These are phyloP conservation scores for Siniperca scherzeri DNA, from an alignment of 2,797 vertebrate genomes.

Conservation along the genomic window DNA sequence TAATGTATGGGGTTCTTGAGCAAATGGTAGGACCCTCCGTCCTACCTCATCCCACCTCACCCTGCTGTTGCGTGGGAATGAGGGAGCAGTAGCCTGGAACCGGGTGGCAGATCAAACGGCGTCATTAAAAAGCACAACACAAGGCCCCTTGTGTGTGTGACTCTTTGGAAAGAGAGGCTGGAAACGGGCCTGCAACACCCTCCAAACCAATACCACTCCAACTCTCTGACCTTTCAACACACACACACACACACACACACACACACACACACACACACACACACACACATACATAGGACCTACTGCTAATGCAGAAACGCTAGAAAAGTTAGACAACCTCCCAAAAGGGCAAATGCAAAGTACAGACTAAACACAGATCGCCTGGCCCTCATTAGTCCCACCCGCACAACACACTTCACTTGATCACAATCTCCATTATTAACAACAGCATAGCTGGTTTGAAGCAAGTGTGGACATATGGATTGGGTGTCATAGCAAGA, in stretches of 20 bases:
- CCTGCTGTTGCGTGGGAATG: conserved; percentile 70
- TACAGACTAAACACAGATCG: conserved; percentile 60
- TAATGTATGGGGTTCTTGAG: conserved; percentile 50
- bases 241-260: conserved; percentile 34
- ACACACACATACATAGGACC: conserved; percentile 10
- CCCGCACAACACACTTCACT: conserved; percentile 52
- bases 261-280: conserved; percentile 14
- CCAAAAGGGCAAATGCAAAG: conserved; percentile 37
- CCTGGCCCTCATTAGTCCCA: conserved; percentile 70
- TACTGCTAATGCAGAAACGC: conserved; percentile 42
- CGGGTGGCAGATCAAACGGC: conserved; percentile 81
- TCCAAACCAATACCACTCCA: conserved; percentile 70
- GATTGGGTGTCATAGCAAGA: conserved; percentile 64
- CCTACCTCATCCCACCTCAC: conserved; percentile 47
- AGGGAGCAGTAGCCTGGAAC: conserved; percentile 65
- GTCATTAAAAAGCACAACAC: conserved; percentile 77
- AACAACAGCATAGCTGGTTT: conserved; percentile 49
- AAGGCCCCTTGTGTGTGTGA: conserved; percentile 66
- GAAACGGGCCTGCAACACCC: conserved; percentile 75
- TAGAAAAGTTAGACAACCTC: conserved; percentile 32
- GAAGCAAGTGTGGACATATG: conserved; percentile 68
- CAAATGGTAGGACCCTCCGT: conserved; percentile 33
- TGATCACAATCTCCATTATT: conserved; percentile 65
- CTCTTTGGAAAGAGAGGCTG: conserved; percentile 67
- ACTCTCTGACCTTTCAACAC: conserved; percentile 63